Evolutionary conservation across 1,140 invertebrate genomes (phyloP), one percentile per base, ranked within the genome.

Genomic region (Lordiphosa stackelbergi): DNA sequence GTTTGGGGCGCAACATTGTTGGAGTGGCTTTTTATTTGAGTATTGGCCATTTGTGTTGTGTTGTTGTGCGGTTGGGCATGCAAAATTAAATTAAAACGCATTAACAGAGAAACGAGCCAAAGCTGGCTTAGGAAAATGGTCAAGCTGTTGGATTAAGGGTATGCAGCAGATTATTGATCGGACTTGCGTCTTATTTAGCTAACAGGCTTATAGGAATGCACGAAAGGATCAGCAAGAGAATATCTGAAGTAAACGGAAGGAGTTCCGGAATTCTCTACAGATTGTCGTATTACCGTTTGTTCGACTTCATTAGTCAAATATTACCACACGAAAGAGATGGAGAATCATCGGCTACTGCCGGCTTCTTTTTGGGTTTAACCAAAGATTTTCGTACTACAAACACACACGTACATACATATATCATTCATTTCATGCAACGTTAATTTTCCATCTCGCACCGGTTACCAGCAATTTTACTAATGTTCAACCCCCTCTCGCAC

Each of bases 61-160:
- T 48, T 58, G 31, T 53, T 52, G 59, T 79, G 75, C 62, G 71
- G 71, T 73, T 61, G 68, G 54, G 61, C 64, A 70, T 83, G 77
- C 69, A 73, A 83, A 83, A 83, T 83, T 83, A 83, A 83, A 83
- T 83, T 83, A 83, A 81, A 81, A 79, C 58, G 58, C 77, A 83
- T 81, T 81, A 83, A 77, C 73, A 62, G 62, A 46, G 45, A 57
- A 47, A 48, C 52, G 38, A 42, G 35, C 12, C 10, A 37, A 12
- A 49, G 37, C 46, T 34, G 43, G 51, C 53, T 59, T 48, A 40
- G 51, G 51, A 19, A 40, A 53, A 51, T 48, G 45, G 10, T 22
- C 54, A 51, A 35, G 28, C 28, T 31, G 7, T 8, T 1, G 28
- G 28, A 8, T 8, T 31, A 7, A 8, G 28, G 28, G 22, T 24